Conservation (phyloP, 2,888 invertebrate genomes). For the Trichacis sp. region DNA sequence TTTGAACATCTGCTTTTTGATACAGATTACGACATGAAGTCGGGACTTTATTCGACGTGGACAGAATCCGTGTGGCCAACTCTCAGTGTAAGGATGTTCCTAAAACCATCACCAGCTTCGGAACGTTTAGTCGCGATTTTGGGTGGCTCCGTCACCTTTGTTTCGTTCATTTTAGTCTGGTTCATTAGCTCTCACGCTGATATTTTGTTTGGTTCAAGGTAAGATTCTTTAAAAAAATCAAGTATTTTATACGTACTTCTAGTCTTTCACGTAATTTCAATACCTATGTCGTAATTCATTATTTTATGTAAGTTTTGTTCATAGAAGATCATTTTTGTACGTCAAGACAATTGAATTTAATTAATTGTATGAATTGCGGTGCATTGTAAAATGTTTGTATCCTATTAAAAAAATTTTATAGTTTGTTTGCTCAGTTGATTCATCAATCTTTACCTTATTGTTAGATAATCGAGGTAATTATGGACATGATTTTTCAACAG, state of each 20-base stretch:
- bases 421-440: neutral
- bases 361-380: too few relatives aligned
- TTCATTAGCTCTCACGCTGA: conserved; percentile 71
- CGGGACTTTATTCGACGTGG: conserved; percentile 87
- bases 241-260: too few relatives aligned
- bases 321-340: neutral
- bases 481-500: neutral
- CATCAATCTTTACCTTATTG: neutral
- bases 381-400: too few relatives aligned
- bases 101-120: conserved; percentile 76
- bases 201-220: conserved; percentile 68
- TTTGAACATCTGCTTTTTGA: conserved; percentile 33
- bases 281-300: too few relatives aligned
- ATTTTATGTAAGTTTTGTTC: too few relatives aligned
- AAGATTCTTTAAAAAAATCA: too few relatives aligned
- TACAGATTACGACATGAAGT: conserved; percentile 81
- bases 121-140: conserved; percentile 72
- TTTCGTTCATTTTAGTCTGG: conserved; percentile 72
- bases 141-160: conserved; percentile 70
- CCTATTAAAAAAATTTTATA: neutral
- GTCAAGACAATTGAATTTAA: too few relatives aligned
- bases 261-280: too few relatives aligned
- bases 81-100: conserved; percentile 82
- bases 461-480: neutral
- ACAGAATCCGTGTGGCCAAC: conserved; percentile 88